Conservation (phyloP, 2,888 invertebrate species). For the Lordiphosa andalusiaca region DNA sequence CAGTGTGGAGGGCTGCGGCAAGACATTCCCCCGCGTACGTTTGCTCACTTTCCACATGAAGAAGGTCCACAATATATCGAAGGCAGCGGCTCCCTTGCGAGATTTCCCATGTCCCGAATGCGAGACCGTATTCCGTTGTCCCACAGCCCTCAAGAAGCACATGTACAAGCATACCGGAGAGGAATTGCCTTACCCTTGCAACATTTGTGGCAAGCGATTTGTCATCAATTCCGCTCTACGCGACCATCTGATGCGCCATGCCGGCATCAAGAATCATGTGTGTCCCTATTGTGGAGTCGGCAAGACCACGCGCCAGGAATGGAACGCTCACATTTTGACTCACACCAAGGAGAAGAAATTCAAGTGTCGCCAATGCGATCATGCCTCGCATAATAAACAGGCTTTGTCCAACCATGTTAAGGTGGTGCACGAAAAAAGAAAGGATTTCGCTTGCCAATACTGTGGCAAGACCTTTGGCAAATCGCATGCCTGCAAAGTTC, state of each 20-base stretch:
- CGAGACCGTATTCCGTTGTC: slow-evolving; percentile 78
- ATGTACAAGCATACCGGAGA: slow-evolving; percentile 78
- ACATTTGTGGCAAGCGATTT: slow-evolving; percentile 77
- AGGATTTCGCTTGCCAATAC: slow-evolving; percentile 77
- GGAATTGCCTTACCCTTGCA: slow-evolving; percentile 77
- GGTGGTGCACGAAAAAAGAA: slow-evolving; percentile 77
- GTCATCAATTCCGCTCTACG: slow-evolving; percentile 78
- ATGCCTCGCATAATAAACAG: slow-evolving; percentile 77
- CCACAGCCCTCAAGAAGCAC: slow-evolving; percentile 77
- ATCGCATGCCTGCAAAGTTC: slow-evolving; percentile 77
- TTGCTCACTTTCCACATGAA: slow-evolving; percentile 76
- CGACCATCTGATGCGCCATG: slow-evolving; percentile 78
- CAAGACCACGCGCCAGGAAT: slow-evolving; percentile 77
- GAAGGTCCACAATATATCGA: slow-evolving; percentile 69
- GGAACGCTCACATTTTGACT: slow-evolving; percentile 78
- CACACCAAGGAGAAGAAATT: slow-evolving; percentile 78
- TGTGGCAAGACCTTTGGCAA: slow-evolving; percentile 77
- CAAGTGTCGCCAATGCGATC: slow-evolving; percentile 76
- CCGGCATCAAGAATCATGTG: slow-evolving; percentile 79
- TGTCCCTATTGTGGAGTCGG: slow-evolving; percentile 78
- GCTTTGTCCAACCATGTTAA: slow-evolving; percentile 76
- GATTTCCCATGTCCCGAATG: slow-evolving; percentile 77
- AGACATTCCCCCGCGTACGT: slow-evolving; percentile 74
- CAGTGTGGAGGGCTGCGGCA: slow-evolving; percentile 72
- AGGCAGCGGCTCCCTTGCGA: slow-evolving; percentile 66